Evolutionary conservation across 2,113 vertebrate species (phyloP).

Genomic region (Actinemys pallida): DNA sequence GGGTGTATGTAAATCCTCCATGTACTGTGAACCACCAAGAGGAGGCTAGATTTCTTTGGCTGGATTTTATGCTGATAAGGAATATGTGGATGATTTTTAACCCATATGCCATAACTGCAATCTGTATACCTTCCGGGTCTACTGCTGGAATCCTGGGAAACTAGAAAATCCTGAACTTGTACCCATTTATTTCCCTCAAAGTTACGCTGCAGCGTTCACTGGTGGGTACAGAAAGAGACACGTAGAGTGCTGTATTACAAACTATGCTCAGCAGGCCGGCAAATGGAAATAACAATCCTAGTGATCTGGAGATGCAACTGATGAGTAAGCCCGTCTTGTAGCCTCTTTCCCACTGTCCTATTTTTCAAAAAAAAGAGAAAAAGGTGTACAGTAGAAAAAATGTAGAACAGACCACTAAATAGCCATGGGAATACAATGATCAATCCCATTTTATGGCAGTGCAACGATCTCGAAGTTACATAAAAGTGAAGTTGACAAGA

Average conservation of each 20-base stretch:
- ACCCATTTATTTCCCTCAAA: background rate
- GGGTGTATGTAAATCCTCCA: background rate
- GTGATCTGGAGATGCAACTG: background rate
- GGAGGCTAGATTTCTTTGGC: background rate
- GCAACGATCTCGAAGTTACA: background rate
- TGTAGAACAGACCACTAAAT: background rate
- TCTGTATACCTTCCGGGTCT: background rate
- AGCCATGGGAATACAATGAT: background rate
- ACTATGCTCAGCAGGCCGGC: background rate
- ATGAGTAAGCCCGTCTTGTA: background rate
- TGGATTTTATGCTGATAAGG: background rate
- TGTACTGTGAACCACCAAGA: background rate
- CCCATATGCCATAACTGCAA: background rate
- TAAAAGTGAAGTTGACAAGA: background rate
- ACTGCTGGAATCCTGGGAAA: background rate
- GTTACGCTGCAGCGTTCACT: background rate
- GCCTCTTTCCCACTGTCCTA: background rate
- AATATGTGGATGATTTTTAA: background rate
- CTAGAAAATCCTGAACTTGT: background rate
- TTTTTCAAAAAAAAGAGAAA: constrained; percentile 34
- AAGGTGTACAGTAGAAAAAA: background rate
- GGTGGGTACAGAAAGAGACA: background rate
- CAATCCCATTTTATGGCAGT: background rate
- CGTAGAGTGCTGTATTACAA: background rate
- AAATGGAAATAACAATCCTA: background rate